Percentiles rank a stretch among this genome's conserved stretches.
These are phyloP conservation scores for Aplocera efformata DNA, from an alignment of 2,888 invertebrate genomes.

Conservation along the genomic window DNA sequence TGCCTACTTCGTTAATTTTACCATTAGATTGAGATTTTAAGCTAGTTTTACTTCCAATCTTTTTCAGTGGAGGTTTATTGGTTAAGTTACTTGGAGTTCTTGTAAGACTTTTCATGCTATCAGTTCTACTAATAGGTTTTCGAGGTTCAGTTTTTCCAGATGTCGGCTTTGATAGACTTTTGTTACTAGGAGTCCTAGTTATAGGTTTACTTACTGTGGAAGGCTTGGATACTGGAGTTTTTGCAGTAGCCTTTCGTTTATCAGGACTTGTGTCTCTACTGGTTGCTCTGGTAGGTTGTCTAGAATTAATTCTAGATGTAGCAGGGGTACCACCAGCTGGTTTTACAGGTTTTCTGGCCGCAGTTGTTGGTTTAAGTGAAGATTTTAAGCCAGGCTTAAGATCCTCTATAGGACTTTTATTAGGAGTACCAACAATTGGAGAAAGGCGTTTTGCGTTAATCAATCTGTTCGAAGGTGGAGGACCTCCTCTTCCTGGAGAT, in stretches of 20 bases:
- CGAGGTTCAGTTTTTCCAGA: slow-evolving; percentile 54
- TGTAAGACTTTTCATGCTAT: slow-evolving; percentile 64
- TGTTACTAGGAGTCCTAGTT: slow-evolving; percentile 54
- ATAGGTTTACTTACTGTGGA: slow-evolving; percentile 44
- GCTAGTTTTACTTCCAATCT: slow-evolving; percentile 23
- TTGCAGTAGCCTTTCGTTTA: slow-evolving; percentile 49
- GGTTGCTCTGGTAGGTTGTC: slow-evolving; percentile 62
- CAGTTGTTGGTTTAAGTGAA: slow-evolving; percentile 43
- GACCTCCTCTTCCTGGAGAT: slow-evolving; percentile 68
- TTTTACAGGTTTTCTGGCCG: slow-evolving; percentile 54
- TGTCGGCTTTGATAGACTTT: slow-evolving; percentile 51
- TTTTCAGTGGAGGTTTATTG: slow-evolving; percentile 62
- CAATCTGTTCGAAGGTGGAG: slow-evolving; percentile 68
- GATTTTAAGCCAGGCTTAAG: slow-evolving; percentile 45
- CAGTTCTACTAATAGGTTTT: slow-evolving; percentile 64
- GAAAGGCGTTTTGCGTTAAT: slow-evolving; percentile 72
- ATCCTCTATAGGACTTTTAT: slow-evolving; percentile 69
- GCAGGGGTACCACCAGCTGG: slow-evolving; percentile 60
- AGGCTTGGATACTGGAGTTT: slow-evolving; percentile 40
- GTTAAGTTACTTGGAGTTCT: slow-evolving; percentile 63
- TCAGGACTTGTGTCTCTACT: slow-evolving; percentile 70
- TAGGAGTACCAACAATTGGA: slow-evolving; percentile 75
- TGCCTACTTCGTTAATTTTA: slow-evolving; percentile 58
- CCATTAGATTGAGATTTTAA: slow-evolving; percentile 51
- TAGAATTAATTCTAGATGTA: slow-evolving; percentile 67